Evolutionary conservation across 2,113 vertebrate genomes (phyloP).

Genomic region (Chaetura pelagica): DNA sequence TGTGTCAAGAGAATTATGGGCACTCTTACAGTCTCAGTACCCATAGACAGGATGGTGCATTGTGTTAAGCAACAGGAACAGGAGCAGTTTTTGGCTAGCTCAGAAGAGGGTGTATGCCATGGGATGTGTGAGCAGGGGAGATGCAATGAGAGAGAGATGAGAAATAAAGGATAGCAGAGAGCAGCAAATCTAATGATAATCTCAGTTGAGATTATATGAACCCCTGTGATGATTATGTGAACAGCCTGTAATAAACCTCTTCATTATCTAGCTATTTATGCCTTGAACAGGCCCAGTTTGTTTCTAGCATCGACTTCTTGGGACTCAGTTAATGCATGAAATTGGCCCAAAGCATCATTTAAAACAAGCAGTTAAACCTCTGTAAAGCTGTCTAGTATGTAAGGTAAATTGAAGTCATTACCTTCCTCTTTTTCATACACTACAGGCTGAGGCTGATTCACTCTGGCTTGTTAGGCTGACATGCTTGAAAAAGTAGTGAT

Average conservation of each 20-base stretch:
- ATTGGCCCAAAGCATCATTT: not conserved
- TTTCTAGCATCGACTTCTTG: not conserved
- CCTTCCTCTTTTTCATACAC: not conserved
- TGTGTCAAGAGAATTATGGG: not conserved
- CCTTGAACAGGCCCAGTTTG: not conserved
- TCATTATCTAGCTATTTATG: not conserved
- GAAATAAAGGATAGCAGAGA: not conserved
- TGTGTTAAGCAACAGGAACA: not conserved
- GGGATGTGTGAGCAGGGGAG: not conserved
- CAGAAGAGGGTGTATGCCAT: not conserved
- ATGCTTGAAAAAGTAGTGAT: not conserved
- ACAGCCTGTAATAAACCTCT: not conserved
- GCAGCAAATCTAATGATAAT: not conserved
- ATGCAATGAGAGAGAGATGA: not conserved
- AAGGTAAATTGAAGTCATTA: not conserved
- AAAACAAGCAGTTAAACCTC: not conserved
- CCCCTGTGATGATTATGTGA: not conserved
- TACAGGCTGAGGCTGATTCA: not conserved
- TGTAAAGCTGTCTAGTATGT: not conserved
- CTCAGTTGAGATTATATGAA: not conserved
- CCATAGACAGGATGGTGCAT: no score
- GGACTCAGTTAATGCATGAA: not conserved
- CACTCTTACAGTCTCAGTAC: not conserved
- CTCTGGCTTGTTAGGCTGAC: not conserved
- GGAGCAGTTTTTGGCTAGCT: not conserved